A percentile compares a stretch with the other conserved stretches of the same genome.
Conservation (phyloP, 53 echinoderm and acorn worm genomes). For the Arbacia lixula region DNA sequence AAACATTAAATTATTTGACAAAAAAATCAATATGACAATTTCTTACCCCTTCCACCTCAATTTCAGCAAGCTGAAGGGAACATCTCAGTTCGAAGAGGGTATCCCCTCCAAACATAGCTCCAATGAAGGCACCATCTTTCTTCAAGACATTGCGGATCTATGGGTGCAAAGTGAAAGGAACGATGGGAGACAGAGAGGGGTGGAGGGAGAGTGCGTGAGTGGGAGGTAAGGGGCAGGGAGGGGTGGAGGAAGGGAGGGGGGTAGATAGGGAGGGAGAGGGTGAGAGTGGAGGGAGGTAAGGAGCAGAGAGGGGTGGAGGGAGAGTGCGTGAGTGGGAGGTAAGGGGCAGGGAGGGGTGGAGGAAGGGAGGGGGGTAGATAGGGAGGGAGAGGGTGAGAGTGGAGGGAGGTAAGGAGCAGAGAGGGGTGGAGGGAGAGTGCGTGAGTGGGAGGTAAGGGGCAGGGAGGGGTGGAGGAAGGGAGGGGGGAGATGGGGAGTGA, state of each 20-base stretch:
- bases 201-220: background rate
- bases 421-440: background rate
- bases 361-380: background rate
- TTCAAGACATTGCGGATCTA: constrained; percentile 80
- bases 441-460: background rate
- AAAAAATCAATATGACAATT: too few species aligned
- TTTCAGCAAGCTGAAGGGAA: constrained; percentile 91
- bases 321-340: background rate
- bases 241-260: background rate
- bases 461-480: background rate
- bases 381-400: too few species aligned
- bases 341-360: background rate
- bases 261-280: too few species aligned
- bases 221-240: too few species aligned
- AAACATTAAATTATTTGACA: too few species aligned
- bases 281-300: too few species aligned
- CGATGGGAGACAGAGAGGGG: background rate
- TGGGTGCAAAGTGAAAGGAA: background rate
- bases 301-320: too few species aligned
- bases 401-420: background rate
- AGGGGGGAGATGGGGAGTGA: background rate
- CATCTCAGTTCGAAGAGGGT: constrained; percentile 96
- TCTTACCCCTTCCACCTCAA: constrained; percentile 97
- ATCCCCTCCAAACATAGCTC: constrained; percentile 93
- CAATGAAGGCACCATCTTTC: constrained; percentile 93